Evolutionary conservation across 64 coral and sea anemone species (phyloP).

Genomic region (Montipora efflorescens): DNA sequence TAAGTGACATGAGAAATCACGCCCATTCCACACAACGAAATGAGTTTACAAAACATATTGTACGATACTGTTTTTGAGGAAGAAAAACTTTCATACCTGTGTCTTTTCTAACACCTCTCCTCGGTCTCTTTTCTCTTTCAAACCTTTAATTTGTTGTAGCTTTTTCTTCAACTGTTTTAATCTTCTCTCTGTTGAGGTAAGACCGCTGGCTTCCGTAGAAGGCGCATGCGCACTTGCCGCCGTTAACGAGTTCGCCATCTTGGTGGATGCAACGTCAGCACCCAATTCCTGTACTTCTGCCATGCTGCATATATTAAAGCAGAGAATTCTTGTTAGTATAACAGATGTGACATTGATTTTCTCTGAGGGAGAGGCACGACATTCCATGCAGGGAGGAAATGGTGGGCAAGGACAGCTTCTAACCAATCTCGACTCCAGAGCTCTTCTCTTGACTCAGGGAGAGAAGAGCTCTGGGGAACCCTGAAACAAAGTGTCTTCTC

Average conservation of each 20-base stretch:
- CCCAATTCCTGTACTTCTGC: slow-evolving; percentile 2
- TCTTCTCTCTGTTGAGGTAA: slow-evolving; percentile 47
- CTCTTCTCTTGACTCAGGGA: too few species aligned
- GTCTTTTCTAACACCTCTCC: slow-evolving; percentile 61
- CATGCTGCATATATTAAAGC: neutral
- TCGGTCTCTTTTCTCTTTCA: slow-evolving; percentile 53
- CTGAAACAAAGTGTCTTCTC: too few species aligned
- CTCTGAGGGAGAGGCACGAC: too few species aligned
- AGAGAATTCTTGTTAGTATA: too few species aligned
- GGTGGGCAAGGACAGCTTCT: too few species aligned
- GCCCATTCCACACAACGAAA: too few species aligned
- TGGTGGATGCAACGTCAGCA: neutral
- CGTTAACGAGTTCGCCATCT: neutral
- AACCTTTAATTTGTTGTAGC: slow-evolving; percentile 40
- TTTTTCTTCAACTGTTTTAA: slow-evolving; percentile 51
- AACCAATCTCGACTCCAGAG: too few species aligned
- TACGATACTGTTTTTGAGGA: neutral
- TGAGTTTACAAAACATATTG: too few species aligned
- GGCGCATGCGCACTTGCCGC: neutral
- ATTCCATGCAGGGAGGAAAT: too few species aligned
- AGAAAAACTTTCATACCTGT: slow-evolving; percentile 11
- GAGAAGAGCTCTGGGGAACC: too few species aligned
- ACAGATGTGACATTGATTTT: too few species aligned
- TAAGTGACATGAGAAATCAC: neutral
- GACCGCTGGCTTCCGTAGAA: slow-evolving; percentile 2